phyloP scores from a whole-genome alignment of 2,888 invertebrate genomes.

The Beris chalybata region DNA sequence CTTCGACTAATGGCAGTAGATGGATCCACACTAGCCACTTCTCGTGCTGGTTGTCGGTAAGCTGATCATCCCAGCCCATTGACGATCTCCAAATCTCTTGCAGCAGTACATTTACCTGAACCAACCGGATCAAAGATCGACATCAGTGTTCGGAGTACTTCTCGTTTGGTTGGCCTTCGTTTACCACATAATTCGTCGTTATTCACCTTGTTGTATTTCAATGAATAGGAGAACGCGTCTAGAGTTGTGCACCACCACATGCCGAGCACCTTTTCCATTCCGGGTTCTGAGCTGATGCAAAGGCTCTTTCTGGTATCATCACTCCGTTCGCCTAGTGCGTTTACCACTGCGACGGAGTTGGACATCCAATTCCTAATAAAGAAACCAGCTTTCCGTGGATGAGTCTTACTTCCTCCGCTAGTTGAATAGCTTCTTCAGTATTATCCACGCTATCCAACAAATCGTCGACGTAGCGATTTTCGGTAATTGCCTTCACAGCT shows the following conservation, averaged over 20 bases:
- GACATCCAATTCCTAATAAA: constrained; percentile 40
- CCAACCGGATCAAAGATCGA: constrained; percentile 3
- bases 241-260: constrained; percentile 36
- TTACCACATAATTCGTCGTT: not conserved
- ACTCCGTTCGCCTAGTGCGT: constrained; percentile 29
- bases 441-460: not conserved
- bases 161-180: constrained; percentile 36
- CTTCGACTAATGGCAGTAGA: constrained; percentile 19
- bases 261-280: constrained; percentile 36
- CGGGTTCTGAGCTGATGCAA: not conserved
- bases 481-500: constrained; percentile 36
- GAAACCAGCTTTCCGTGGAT: constrained; percentile 29
- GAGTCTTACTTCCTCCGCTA: constrained; percentile 32
- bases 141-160: constrained; percentile 37
- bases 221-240: constrained; percentile 34
- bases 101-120: constrained; percentile 37
- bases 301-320: not conserved
- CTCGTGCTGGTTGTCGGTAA: too few relatives aligned
- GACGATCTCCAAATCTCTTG: constrained; percentile 38
- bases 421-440: not conserved
- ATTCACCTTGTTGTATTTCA: constrained; percentile 34
- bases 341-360: constrained; percentile 32
- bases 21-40: constrained; percentile 31
- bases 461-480: constrained; percentile 32
- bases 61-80: not conserved